Conservation (phyloP, 2,888 invertebrate species). For the Plagiodera versicolora region DNA sequence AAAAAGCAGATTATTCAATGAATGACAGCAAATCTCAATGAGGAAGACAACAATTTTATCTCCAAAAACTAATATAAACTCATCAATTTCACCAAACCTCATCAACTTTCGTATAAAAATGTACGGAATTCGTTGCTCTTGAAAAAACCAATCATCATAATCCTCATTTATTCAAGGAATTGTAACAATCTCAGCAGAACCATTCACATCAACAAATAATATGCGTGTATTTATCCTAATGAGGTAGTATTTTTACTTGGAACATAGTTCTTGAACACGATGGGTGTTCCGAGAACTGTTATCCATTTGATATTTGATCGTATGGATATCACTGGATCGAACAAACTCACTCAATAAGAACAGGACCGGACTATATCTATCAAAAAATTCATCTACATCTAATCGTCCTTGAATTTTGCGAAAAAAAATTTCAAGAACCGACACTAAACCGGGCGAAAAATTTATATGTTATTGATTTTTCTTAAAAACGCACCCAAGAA, state of each 20-base stretch:
- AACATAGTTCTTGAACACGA: constrained; percentile 26
- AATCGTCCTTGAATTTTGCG: too few species aligned
- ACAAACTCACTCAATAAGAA: not conserved
- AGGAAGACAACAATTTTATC: too few species aligned
- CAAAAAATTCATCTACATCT: too few species aligned
- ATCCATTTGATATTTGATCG: constrained; percentile 25
- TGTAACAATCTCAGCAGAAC: constrained; percentile 29
- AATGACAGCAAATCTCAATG: too few species aligned
- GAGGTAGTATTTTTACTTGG: constrained; percentile 24
- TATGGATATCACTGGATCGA: constrained; percentile 9
- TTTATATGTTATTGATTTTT: too few species aligned
- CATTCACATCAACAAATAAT: constrained; percentile 30
- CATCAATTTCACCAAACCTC: too few species aligned
- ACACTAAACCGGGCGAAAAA: too few species aligned
- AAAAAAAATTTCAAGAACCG: too few species aligned
- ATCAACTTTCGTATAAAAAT: not conserved
- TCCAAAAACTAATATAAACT: too few species aligned
- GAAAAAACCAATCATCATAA: not conserved
- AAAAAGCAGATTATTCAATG: too few species aligned
- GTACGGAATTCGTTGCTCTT: not conserved
- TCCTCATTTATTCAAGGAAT: constrained; percentile 10
- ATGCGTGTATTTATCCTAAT: constrained; percentile 29
- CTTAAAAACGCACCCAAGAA: too few species aligned
- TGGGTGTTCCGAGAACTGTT: constrained; percentile 28
- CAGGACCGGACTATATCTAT: not conserved